These are phyloP conservation scores for Dicycla oo DNA, from an alignment of 2,888 invertebrate species.

Conservation along the genomic window DNA sequence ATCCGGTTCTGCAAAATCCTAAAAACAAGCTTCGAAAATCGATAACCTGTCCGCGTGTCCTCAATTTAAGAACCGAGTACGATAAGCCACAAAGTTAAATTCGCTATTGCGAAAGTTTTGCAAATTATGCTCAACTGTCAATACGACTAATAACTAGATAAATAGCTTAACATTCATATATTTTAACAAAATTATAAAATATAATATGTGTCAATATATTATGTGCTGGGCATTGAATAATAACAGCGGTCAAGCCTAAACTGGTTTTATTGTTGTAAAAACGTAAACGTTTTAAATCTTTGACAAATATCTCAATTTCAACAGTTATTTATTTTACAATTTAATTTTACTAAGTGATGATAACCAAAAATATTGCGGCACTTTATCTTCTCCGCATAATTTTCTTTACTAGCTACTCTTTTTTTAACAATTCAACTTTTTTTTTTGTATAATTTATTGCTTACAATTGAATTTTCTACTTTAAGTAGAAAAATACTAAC, in stretches of 20 bases:
- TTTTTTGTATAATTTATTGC: neutral
- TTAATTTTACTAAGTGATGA: slow-evolving; percentile 28
- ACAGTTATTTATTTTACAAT: slow-evolving; percentile 30
- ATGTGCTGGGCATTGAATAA: slow-evolving; percentile 47
- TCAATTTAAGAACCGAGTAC: slow-evolving; percentile 28
- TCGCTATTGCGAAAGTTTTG: slow-evolving; percentile 22
- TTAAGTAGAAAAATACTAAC: too few relatives aligned
- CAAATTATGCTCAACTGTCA: slow-evolving; percentile 46
- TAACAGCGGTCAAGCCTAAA: slow-evolving; percentile 37
- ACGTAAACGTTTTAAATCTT: slow-evolving; percentile 47
- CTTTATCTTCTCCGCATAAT: slow-evolving; percentile 12
- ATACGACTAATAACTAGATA: slow-evolving; percentile 42
- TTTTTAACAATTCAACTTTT: neutral
- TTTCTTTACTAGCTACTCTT: neutral
- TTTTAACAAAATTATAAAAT: slow-evolving; percentile 55
- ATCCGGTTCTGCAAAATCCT: neutral
- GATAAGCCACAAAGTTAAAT: neutral
- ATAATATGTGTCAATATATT: slow-evolving; percentile 46
- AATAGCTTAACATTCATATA: slow-evolving; percentile 53
- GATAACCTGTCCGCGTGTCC: neutral
- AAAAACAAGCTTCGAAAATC: slow-evolving; percentile 20
- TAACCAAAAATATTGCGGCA: slow-evolving; percentile 15
- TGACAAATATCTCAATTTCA: slow-evolving; percentile 59
- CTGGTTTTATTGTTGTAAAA: slow-evolving; percentile 48
- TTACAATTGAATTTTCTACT: too few relatives aligned